Evolutionary conservation across 2,113 vertebrate species (phyloP).

Genomic region (Gallinago paraguaiae): DNA sequence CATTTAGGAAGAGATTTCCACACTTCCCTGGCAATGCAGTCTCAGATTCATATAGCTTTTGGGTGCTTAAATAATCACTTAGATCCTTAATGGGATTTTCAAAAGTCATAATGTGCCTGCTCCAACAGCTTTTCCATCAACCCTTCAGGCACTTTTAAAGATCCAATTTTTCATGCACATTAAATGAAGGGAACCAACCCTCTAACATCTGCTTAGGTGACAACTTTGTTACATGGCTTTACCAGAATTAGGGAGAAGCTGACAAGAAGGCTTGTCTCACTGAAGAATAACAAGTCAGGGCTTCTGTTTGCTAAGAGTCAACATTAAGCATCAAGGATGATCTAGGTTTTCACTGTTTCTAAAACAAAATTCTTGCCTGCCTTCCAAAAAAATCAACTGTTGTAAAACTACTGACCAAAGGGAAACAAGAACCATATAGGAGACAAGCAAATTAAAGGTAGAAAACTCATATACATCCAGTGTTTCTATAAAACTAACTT

Average conservation of each 20-base stretch:
- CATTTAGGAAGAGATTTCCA: background rate
- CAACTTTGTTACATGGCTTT: background rate
- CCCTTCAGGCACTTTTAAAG: background rate
- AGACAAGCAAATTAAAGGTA: background rate
- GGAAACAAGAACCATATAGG: background rate
- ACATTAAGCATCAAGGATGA: background rate
- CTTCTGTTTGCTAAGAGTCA: background rate
- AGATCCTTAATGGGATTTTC: background rate
- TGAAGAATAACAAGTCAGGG: background rate
- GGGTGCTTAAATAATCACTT: background rate
- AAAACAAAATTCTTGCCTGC: background rate
- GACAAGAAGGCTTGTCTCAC: background rate
- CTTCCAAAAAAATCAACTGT: background rate
- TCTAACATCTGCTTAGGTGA: background rate
- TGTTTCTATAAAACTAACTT: background rate
- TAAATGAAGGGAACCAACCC: background rate
- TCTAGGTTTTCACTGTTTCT: background rate
- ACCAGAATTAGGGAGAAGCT: background rate
- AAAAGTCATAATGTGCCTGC: rapidly evolving
- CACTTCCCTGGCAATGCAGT: background rate
- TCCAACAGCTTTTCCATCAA: background rate
- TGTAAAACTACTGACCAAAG: background rate
- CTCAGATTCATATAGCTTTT: background rate
- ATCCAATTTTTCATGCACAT: background rate
- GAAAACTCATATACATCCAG: background rate